Percentiles rank a stretch among this genome's conserved stretches.
Evolutionary conservation across 2,888 invertebrate genomes (phyloP).

Genomic region (Idaea dimidiata): DNA sequence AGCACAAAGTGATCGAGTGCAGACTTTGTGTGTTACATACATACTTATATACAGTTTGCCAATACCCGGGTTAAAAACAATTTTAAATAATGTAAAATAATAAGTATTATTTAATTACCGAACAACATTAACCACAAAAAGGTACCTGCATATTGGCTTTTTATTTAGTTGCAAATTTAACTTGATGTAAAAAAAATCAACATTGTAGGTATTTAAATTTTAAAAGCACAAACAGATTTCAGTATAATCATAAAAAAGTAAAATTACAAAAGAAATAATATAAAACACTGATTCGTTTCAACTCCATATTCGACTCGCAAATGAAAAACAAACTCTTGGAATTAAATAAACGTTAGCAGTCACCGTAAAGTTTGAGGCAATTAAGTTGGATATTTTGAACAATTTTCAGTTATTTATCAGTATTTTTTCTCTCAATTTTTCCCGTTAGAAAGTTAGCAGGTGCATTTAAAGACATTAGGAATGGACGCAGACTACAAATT

Average conservation of each 20-base stretch:
- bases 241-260: slow-evolving; percentile 4
- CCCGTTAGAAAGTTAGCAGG: slow-evolving; percentile 54
- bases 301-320: slow-evolving; percentile 11
- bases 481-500: neutral
- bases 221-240: neutral
- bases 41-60: too few species aligned
- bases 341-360: slow-evolving; percentile 37
- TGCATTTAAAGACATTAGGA: slow-evolving; percentile 59
- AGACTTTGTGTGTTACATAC: too few species aligned
- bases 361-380: slow-evolving; percentile 42
- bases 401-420: slow-evolving; percentile 37
- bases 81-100: too few species aligned
- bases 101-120: too few species aligned
- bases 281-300: neutral
- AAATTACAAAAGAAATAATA: slow-evolving; percentile 5
- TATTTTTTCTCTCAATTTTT: slow-evolving; percentile 41
- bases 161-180: neutral
- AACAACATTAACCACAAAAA: neutral
- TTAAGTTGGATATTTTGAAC: slow-evolving; percentile 41
- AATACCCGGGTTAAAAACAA: too few species aligned
- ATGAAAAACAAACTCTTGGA: slow-evolving; percentile 25
- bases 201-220: neutral
- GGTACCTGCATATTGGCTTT: neutral
- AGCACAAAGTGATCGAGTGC: too few species aligned
- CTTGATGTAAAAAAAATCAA: neutral